Evolutionary conservation across 2,113 vertebrate species (phyloP).

Genomic region (Neotragus moschatus): DNA sequence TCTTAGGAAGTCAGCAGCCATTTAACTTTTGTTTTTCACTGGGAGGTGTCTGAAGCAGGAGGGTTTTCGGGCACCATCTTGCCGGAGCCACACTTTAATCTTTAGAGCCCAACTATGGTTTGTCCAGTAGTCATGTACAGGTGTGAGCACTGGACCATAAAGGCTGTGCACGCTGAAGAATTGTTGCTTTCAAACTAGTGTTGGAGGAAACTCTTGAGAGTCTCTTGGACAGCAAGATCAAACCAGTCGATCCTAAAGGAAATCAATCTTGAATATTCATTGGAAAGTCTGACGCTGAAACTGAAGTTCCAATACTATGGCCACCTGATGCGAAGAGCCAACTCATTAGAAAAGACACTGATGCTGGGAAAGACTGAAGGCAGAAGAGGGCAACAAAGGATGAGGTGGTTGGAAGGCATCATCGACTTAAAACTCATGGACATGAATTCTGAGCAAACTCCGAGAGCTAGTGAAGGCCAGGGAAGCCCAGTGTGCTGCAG

Average conservation of each 20-base stretch:
- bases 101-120: background rate
- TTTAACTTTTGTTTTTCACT: background rate
- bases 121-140: background rate
- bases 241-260: background rate
- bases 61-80: fast-evolving
- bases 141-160: background rate
- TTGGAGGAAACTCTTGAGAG: background rate
- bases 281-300: background rate
- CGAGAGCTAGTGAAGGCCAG: background rate
- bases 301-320: background rate
- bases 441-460: background rate
- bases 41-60: background rate
- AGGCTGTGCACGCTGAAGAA: background rate
- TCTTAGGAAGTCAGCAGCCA: background rate
- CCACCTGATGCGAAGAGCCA: background rate
- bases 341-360: background rate
- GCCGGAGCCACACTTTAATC: background rate
- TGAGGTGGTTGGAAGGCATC: background rate
- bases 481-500: background rate
- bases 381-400: background rate
- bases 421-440: background rate
- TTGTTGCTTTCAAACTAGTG: background rate
- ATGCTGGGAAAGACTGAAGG: background rate
- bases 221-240: background rate
- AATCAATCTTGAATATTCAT: background rate